Evolutionary conservation across 2,797 vertebrate genomes (phyloP).

Genomic region (Sciaenops ocellatus): DNA sequence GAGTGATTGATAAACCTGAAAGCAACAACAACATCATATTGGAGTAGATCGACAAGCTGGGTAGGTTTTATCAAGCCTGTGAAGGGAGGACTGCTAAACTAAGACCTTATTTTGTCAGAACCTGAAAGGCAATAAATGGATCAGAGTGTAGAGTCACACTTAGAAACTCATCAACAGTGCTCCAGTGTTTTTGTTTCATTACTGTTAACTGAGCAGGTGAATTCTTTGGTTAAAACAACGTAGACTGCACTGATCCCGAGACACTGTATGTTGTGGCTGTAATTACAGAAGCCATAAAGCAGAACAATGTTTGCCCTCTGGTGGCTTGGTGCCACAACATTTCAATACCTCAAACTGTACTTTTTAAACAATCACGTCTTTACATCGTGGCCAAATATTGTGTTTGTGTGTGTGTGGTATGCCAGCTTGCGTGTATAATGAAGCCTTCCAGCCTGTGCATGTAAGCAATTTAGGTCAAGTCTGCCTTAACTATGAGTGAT

Average conservation of each 20-base stretch:
- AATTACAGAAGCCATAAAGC: conserved; percentile 33
- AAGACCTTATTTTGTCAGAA: conserved; percentile 28
- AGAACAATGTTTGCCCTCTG: conserved; percentile 34
- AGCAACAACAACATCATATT: conserved; percentile 32
- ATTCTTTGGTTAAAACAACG: conserved; percentile 27
- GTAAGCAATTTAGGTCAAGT: conserved; percentile 78
- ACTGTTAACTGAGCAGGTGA: conserved; percentile 6
- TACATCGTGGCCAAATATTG: conserved; percentile 43
- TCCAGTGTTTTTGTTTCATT: conserved; percentile 21
- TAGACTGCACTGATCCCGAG: conserved; percentile 10
- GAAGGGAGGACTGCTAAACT: conserved; percentile 9
- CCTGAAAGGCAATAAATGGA: conserved; percentile 13
- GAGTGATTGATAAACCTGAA: conserved; percentile 45
- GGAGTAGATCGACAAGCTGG: conserved; percentile 3
- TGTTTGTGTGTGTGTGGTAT: conserved; percentile 51
- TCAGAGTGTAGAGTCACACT: conserved; percentile 11
- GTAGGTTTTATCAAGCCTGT: conserved; percentile 22
- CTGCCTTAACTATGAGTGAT: conserved; percentile 74
- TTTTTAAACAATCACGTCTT: conserved; percentile 52
- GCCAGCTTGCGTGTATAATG: conserved; percentile 48
- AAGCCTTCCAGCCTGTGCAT: conserved; percentile 61
- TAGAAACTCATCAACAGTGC: conserved; percentile 18
- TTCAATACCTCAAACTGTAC: conserved; percentile 38
- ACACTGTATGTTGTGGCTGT: conserved; percentile 33
- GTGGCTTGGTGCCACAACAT: conserved; percentile 48